Evolutionary conservation across 2,888 invertebrate genomes (phyloP), one percentile per base, ranked within the genome.

Genomic region (Hoplodrina blanda): DNA sequence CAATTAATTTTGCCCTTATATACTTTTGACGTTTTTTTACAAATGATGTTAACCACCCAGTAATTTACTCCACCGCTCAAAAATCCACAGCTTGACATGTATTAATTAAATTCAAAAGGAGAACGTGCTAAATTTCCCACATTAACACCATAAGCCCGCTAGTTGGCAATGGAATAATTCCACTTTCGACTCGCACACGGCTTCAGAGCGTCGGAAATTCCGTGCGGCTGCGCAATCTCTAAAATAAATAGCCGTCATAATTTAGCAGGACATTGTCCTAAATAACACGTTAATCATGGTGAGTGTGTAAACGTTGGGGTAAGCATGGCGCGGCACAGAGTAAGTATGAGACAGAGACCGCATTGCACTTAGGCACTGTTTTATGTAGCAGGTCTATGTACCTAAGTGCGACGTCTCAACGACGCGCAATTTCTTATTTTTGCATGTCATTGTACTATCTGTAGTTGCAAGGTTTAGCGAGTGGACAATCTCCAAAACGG

Each of bases 211-310:
- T 55, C 73, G 65, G 81, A 69, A 75, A 81, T 76, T 76, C 75
- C 70, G 79, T 65, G 69, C 69, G 76, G 71, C 73, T 73, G 78
- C 81, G 78, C 85, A 89, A 90, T 90, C 88, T 89, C 80, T 80
- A 81, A 87, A 88, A 90, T 85, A 89, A 90, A 90, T 90, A 87
- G 88, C 87, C 61, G 78, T 78, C 81, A 87, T 88, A 88, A 89
- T 86, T 90, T 85, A 88, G 70, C 85, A 76, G 87, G 88, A 88
- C 86, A 85, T 80, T 90, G 89, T 89, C 90, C 89, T 82, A 86
- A 85, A 88, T 87, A 86, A 83, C 81, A 70, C 88, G 88, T 89
- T 87, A 89, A 86, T 88, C 88, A 87, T 89, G 87, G 88, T 75
- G 72, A 82, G 68, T 80, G 83, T 76, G 84, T 81, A 87, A 87